Base-by-base conservation (phyloP, 2,113 vertebrate species). In the Lichenostomus cassidix region DNA sequence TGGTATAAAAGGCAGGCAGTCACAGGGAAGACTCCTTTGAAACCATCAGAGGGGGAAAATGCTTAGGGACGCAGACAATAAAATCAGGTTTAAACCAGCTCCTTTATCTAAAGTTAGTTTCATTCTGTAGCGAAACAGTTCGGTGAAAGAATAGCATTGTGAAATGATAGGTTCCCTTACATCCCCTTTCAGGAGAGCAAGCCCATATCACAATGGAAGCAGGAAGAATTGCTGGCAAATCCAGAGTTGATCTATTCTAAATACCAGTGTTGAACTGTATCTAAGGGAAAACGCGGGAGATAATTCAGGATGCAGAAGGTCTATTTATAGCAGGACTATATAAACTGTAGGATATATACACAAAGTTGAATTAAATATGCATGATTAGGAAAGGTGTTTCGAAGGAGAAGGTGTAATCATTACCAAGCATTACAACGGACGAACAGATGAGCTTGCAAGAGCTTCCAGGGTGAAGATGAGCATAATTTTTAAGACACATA, bases 31-130 rank as follows among this genome's bases (percentile, higher is more conserved):
- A 44, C 76, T 95, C 94, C 92, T 92, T 64, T 85, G 95, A 89
- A 96, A 88, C 88, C 96, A 0, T 47, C 90, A 15, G 91, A 83
- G 86, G 59, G 46, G 49, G 69, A 56, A 42, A 25, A 82, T 23
- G 25, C 74, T 90, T 59, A 64, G 64, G 49, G 76, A 86, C 33
- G 24, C 81, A 35, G 79, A 41, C 75, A 85, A 37, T 91, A 70
- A 84, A 83, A 95, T 77, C 84, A 68, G 83, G 83, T 92, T 94
- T 46, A 55, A 95, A 50, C 70, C 60, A 56, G 85, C 44, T 89
- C 81, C 85, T 81, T 89, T 28, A 67, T 76, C 78, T 95, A 95
- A 98, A 98, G 96, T 98, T 97, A 95, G 93, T 97, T 96, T 91
- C 69, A 50, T 87, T 95, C 77, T 65, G 83, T 82, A 90, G 84